Conservation (phyloP, 2,797 vertebrate genomes). For the Lophura swinhoii region DNA sequence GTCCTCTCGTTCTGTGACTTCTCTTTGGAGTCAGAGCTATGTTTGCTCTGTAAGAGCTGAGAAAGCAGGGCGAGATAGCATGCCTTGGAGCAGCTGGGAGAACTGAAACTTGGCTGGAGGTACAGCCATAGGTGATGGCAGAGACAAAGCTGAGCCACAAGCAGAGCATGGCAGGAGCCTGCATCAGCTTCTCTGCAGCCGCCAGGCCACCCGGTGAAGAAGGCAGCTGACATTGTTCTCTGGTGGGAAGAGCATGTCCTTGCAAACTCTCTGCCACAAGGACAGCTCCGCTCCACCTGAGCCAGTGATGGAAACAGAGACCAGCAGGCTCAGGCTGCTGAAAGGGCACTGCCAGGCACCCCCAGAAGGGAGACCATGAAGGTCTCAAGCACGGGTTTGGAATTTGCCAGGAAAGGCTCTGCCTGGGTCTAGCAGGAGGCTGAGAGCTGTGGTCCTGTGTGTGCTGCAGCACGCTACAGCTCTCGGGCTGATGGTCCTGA, state of each 20-base stretch:
- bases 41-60: not conserved
- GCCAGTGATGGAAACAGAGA: not conserved
- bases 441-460: not conserved
- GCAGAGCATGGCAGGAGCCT: not conserved
- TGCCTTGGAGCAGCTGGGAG: rapidly evolving
- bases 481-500: not conserved
- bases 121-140: not conserved
- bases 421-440: not conserved
- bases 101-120: not conserved
- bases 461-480: not conserved
- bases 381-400: not conserved
- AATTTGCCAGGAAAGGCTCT: not conserved
- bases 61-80: not conserved
- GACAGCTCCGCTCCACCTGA: not conserved
- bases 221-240: not conserved
- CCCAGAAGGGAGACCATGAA: not conserved
- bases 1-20: rapidly evolving
- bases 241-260: slow-evolving; percentile 11
- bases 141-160: not conserved
- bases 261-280: not conserved
- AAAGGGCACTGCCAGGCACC: not conserved
- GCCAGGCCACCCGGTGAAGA: not conserved
- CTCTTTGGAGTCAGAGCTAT: not conserved
- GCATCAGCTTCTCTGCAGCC: not conserved
- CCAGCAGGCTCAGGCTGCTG: not conserved